Base-by-base conservation (phyloP, 2,888 invertebrate species). In the Platypus cylindrus region DNA sequence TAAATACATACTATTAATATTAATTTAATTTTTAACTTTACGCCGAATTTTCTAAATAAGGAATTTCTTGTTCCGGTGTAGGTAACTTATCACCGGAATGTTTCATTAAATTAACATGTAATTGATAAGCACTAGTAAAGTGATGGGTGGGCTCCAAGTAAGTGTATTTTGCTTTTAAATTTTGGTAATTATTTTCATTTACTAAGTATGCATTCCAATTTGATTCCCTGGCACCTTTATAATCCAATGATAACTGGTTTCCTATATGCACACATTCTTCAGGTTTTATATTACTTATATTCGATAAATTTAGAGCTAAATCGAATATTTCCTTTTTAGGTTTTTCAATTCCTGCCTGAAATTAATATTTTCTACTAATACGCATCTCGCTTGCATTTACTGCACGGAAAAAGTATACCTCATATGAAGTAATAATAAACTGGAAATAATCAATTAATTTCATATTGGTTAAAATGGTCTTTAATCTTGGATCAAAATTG, bases 401-500 rank as follows among this genome's bases (percentile, higher is more conserved):
- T n/a, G n/a, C n/a, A n/a, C n/a, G n/a, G n/a, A n/a, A n/a, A n/a
- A n/a, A n/a, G n/a, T 12, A 4, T 32, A 70, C 69, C 30, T 75
- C 72, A 52, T 86, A 85, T 0, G 91, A 90, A 3, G 78, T 75
- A 8, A 89, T 43, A 27, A 89, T 66, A 63, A 91, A 91, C 45
- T 80, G 69, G 60, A 93, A 86, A 54, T 76, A 75, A 33, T 75
- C 63, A 31, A 68, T 55, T n/a, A 91, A 59, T 35, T 69, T 70
- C 22, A 79, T 65, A 48, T 74, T 75, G 9, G 62, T 48, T 33
- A 93, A 64, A 42, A 90, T 70, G 3, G 66, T 63, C 39, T 73
- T 66, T 2, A 93, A 63, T 17, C 90, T 68, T 17, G 85, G 80
- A 64, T 93, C 93, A 63, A 81, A 87, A 62, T 93, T 93, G 4